Conservation (phyloP, 2,888 invertebrate species). For the Aporophyla lueneburgensis region DNA sequence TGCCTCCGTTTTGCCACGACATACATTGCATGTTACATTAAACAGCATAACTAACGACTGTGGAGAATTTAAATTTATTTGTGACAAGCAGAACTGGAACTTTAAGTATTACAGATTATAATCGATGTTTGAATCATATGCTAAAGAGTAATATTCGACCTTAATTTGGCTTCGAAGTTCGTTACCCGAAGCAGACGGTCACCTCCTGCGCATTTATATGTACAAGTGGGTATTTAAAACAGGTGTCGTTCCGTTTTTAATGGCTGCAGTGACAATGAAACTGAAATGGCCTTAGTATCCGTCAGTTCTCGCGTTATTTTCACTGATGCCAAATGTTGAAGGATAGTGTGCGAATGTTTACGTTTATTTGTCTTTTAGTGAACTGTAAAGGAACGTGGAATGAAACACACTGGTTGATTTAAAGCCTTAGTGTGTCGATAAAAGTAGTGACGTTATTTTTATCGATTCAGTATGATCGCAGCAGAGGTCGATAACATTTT, state of each 20-base stretch:
- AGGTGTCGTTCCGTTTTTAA: constrained; percentile 33
- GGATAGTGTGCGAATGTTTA: constrained; percentile 41
- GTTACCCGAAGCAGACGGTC: constrained; percentile 67
- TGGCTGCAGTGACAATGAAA: constrained; percentile 49
- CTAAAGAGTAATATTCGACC: constrained; percentile 39
- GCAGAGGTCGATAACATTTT: constrained; percentile 25
- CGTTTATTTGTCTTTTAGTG: constrained; percentile 15
- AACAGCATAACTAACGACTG: constrained; percentile 10
- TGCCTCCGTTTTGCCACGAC: neutral
- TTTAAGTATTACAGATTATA: constrained; percentile 9
- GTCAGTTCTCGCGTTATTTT: constrained; percentile 61
- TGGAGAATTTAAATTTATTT: constrained; percentile 24
- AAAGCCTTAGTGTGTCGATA: neutral
- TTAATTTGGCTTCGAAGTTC: constrained; percentile 60
- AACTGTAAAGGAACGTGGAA: constrained; percentile 6
- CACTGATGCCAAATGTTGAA: constrained; percentile 55
- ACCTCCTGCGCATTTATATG: constrained; percentile 37
- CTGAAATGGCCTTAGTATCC: constrained; percentile 53
- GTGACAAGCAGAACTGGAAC: constrained; percentile 42
- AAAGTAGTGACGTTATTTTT: neutral
- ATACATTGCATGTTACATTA: constrained; percentile 33
- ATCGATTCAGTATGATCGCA: neutral
- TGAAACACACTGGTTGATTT: neutral
- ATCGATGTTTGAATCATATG: constrained; percentile 27
- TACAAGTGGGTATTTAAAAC: constrained; percentile 24